Conservation (phyloP, 1,140 invertebrate species). For the Anoplolepis gracilipes region DNA sequence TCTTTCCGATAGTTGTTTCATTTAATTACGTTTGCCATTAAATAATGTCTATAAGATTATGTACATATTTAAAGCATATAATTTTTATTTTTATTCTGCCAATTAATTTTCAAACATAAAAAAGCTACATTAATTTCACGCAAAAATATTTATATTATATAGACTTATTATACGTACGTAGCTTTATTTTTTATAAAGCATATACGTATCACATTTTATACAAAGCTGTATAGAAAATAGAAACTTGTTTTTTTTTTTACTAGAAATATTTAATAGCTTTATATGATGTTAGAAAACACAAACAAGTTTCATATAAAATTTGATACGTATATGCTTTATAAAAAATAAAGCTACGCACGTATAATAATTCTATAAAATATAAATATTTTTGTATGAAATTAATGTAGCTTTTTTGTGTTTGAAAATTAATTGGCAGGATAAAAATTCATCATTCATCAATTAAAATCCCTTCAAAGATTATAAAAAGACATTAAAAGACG, state of each 20-base stretch:
- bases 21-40: background rate
- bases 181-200: background rate
- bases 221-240: background rate
- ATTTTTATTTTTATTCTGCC: background rate
- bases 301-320: background rate
- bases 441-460: no score
- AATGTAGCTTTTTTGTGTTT: background rate
- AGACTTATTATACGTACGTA: background rate
- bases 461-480: no score
- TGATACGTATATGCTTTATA: background rate
- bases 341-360: background rate
- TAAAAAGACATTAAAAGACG: no score
- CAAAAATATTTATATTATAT: background rate
- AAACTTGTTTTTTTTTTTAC: background rate
- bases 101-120: background rate
- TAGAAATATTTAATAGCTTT: background rate
- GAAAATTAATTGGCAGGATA: background rate
- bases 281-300: no score
- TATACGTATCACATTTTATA: background rate
- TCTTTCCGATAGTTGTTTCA: background rate
- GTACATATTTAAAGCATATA: background rate
- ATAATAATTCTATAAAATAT: background rate
- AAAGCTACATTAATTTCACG: background rate
- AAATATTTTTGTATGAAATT: background rate
- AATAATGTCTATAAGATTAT: no score